Conservation (phyloP, 2,888 invertebrate species). For the Chesias legatella region DNA sequence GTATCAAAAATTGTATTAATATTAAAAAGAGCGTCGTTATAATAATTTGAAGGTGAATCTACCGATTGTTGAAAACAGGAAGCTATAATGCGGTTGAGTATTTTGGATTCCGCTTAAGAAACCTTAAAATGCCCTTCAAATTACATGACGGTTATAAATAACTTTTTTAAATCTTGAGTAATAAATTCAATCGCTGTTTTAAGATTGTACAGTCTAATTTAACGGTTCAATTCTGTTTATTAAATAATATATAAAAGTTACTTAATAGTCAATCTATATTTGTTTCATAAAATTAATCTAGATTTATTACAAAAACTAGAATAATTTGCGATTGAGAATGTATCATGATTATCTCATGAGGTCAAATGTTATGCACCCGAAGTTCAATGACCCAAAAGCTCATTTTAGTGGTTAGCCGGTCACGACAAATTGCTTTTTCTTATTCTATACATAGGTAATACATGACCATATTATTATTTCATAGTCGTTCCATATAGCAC, state of each 20-base stretch:
- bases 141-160: too few species aligned
- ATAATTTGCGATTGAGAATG: not conserved
- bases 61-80: slow-evolving; percentile 23
- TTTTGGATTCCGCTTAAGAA: slow-evolving; percentile 20
- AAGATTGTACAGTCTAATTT: too few species aligned
- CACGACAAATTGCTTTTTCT: slow-evolving; percentile 15
- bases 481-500: not conserved
- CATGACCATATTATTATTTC: too few species aligned
- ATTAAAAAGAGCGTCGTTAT: slow-evolving; percentile 37
- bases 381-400: slow-evolving; percentile 24
- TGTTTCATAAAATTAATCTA: too few species aligned
- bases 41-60: slow-evolving; percentile 40
- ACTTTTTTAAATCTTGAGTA: too few species aligned
- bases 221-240: too few species aligned
- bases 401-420: slow-evolving; percentile 12
- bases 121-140: not conserved
- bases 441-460: too few species aligned
- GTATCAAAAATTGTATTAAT: slow-evolving; percentile 38
- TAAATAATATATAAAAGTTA: too few species aligned
- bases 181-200: too few species aligned
- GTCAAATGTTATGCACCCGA: slow-evolving; percentile 19
- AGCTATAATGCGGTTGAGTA: slow-evolving; percentile 10
- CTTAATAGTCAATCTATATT: too few species aligned
- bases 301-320: too few species aligned
- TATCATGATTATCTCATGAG: slow-evolving; percentile 9